Evolutionary conservation across 2,797 vertebrate genomes (phyloP).

Genomic region (Notolabrus celidotus): DNA sequence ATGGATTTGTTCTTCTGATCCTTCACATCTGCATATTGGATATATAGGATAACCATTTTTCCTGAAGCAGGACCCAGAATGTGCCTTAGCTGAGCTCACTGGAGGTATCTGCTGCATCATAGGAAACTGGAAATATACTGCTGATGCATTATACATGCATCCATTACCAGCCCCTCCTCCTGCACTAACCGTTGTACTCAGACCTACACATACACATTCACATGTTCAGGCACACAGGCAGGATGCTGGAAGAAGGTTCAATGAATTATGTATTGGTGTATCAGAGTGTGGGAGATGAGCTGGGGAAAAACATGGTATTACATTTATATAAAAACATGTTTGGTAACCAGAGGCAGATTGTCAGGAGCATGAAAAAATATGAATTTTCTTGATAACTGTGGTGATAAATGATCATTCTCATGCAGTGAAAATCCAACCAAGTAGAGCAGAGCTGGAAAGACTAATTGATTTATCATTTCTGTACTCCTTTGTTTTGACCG

Average conservation of each 20-base stretch:
- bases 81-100: conserved; percentile 3
- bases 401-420: neutral
- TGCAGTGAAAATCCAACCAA: neutral
- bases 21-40: neutral
- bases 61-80: neutral
- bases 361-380: neutral
- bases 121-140: conserved; percentile 52
- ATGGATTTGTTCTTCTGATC: neutral
- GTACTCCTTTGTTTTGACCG: too few relatives aligned
- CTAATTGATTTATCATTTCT: too few relatives aligned
- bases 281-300: conserved; percentile 41
- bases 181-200: conserved; percentile 54
- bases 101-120: conserved; percentile 49
- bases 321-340: conserved; percentile 10
- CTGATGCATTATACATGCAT: conserved; percentile 77
- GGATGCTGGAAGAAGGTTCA: conserved; percentile 25
- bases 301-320: conserved; percentile 4
- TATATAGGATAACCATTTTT: neutral
- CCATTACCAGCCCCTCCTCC: conserved; percentile 59
- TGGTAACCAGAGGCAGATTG: conserved; percentile 13
- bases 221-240: conserved; percentile 30
- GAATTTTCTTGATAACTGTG: conserved; percentile 6
- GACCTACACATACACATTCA: conserved; percentile 21
- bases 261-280: conserved; percentile 70
- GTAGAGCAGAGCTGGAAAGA: neutral